Percentiles rank a stretch among this genome's conserved stretches.
Conservation (phyloP, 2,888 invertebrate genomes). For the Dryomyza anilis region DNA sequence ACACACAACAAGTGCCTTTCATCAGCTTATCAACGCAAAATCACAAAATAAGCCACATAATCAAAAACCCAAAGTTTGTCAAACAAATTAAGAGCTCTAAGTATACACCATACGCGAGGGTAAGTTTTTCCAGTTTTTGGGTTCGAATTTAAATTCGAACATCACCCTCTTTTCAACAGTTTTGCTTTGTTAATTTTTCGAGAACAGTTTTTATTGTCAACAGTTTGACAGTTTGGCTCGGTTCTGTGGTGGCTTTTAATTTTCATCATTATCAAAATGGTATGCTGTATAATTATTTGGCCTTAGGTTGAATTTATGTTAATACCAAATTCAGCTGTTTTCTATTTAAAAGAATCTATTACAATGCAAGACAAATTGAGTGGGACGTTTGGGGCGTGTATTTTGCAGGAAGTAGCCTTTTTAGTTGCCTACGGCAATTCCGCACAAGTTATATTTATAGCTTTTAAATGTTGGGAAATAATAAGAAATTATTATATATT, state of each 20-base stretch:
- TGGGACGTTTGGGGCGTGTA: too few relatives aligned
- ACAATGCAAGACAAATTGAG: too few relatives aligned
- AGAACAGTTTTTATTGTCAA: too few relatives aligned
- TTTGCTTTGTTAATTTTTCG: slow-evolving; percentile 31
- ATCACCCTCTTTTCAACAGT: background rate
- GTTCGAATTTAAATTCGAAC: background rate
- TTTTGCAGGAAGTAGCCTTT: too few relatives aligned
- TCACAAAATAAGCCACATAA: slow-evolving; percentile 25
- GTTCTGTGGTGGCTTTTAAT: slow-evolving; percentile 24
- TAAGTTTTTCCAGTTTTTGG: slow-evolving; percentile 10
- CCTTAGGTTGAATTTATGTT: background rate
- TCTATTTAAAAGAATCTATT: background rate
- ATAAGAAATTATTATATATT: too few relatives aligned
- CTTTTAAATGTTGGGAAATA: too few relatives aligned
- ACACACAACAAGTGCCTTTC: slow-evolving; percentile 42
- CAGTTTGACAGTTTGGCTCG: slow-evolving; percentile 27
- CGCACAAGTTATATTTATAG: too few relatives aligned
- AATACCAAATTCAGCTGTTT: background rate
- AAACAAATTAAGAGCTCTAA: slow-evolving; percentile 39
- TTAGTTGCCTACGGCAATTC: too few relatives aligned
- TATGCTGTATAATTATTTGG: background rate
- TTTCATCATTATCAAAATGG: slow-evolving; percentile 11
- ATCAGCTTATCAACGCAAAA: slow-evolving; percentile 34
- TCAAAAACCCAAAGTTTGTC: slow-evolving; percentile 31
- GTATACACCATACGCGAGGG: slow-evolving; percentile 6